Evolutionary conservation across 2,113 vertebrate genomes (phyloP).

Genomic region (Anarrhichthys ocellatus): DNA sequence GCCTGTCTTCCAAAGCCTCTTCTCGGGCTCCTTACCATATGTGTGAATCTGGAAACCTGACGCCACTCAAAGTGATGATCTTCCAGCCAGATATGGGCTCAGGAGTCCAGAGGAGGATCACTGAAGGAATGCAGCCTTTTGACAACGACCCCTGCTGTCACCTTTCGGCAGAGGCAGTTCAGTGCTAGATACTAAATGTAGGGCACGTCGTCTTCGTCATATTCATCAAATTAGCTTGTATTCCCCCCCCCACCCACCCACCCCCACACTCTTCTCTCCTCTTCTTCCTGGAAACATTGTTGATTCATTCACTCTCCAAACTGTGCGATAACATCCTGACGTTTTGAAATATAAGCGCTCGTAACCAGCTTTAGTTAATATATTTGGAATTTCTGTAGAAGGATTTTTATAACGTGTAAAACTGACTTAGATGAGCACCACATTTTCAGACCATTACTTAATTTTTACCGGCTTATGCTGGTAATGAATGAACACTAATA

Average conservation of each 20-base stretch:
- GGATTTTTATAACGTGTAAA: slow-evolving; percentile 32
- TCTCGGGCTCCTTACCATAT: background rate
- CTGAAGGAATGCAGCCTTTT: slow-evolving; percentile 48
- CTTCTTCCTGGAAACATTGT: slow-evolving; percentile 34
- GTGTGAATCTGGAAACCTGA: slow-evolving; percentile 29
- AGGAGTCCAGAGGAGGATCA: slow-evolving; percentile 38
- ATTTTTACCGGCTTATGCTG: background rate
- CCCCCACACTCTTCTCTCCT: background rate
- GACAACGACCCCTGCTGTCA: slow-evolving; percentile 48
- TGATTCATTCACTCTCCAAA: slow-evolving; percentile 27
- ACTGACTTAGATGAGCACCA: slow-evolving; percentile 4
- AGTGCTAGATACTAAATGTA: slow-evolving; percentile 27
- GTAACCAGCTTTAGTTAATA: slow-evolving; percentile 55
- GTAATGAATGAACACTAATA: background rate
- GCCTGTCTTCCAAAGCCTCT: slow-evolving; percentile 2
- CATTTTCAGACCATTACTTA: background rate
- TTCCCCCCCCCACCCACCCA: background rate
- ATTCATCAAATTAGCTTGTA: slow-evolving; percentile 47
- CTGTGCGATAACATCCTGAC: slow-evolving; percentile 15
- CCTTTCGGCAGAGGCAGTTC: slow-evolving; percentile 27
- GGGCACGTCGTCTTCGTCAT: slow-evolving; percentile 41
- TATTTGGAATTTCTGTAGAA: slow-evolving; percentile 35
- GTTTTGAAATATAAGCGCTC: slow-evolving; percentile 37
- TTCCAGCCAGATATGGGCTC: slow-evolving; percentile 48
- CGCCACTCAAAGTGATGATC: slow-evolving; percentile 33